Conservation (phyloP, 2,888 invertebrate genomes). For the Pollenia griseotomentosa region DNA sequence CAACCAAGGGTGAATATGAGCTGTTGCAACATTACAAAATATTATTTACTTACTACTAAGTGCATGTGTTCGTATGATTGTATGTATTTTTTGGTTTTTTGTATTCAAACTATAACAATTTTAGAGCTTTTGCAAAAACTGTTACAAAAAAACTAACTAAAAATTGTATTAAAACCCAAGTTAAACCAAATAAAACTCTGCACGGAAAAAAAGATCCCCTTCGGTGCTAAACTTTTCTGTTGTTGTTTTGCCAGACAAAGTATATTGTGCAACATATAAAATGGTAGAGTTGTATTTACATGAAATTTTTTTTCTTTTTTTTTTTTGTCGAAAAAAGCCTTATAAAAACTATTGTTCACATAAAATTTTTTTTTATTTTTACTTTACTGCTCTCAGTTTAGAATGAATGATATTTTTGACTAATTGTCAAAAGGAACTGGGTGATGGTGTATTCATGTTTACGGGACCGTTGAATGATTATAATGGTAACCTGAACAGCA, state of each 20-base stretch:
- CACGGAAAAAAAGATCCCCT: conserved; percentile 19
- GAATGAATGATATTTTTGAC: conserved; percentile 53
- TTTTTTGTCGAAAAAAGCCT: conserved; percentile 25
- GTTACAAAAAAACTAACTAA: neutral
- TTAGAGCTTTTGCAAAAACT: conserved; percentile 37
- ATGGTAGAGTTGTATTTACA: conserved; percentile 57
- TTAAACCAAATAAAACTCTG: conserved; percentile 51
- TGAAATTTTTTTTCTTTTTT: conserved; percentile 63
- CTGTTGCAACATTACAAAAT: conserved; percentile 63
- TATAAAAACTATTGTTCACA: conserved; percentile 56
- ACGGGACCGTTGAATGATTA: conserved; percentile 60
- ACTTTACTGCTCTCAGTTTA: conserved; percentile 27
- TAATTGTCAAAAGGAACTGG: conserved; percentile 65
- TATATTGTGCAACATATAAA: conserved; percentile 59
- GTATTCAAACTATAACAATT: conserved; percentile 16
- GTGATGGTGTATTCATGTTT: conserved; percentile 65
- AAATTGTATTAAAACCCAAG: conserved; percentile 28
- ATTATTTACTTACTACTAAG: conserved; percentile 53
- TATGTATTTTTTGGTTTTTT: neutral
- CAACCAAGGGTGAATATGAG: conserved; percentile 66
- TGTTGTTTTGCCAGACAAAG: conserved; percentile 45
- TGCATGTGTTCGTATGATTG: neutral
- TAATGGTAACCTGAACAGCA: conserved; percentile 8
- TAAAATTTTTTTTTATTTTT: conserved; percentile 16
- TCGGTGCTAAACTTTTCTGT: conserved; percentile 7